phyloP scores from a whole-genome alignment of 2,888 invertebrate genomes.

The Agonopterix arenella region DNA sequence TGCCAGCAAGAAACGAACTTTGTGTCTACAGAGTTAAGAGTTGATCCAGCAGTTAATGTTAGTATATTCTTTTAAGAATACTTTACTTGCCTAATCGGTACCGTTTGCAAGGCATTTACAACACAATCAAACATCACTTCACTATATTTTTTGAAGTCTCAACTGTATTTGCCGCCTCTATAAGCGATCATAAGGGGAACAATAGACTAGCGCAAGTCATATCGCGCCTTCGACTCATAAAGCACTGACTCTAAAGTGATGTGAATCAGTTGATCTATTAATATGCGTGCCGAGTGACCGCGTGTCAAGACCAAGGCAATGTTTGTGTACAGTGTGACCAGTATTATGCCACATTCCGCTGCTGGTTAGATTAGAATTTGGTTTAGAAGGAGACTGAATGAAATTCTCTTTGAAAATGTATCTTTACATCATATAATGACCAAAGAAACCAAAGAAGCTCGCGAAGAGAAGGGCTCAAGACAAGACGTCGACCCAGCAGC shows the following conservation, averaged over 20 bases:
- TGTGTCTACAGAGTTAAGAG: too few relatives aligned
- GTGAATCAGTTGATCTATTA: constrained; percentile 71
- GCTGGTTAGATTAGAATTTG: too few relatives aligned
- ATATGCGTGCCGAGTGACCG: constrained; percentile 72
- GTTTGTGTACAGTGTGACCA: constrained; percentile 10
- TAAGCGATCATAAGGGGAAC: constrained; percentile 18
- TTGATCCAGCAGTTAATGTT: too few relatives aligned
- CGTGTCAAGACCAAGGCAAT: constrained; percentile 68
- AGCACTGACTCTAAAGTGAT: constrained; percentile 53
- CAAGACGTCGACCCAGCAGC: too few relatives aligned
- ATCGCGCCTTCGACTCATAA: constrained; percentile 58
- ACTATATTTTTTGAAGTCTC: not conserved
- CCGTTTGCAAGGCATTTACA: constrained; percentile 41
- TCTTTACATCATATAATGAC: too few relatives aligned
- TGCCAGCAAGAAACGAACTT: too few relatives aligned
- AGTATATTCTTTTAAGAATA: not conserved
- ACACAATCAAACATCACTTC: constrained; percentile 26
- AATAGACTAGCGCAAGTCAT: constrained; percentile 43
- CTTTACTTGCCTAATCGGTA: constrained; percentile 37
- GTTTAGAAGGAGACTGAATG: too few relatives aligned
- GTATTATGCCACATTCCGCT: not conserved
- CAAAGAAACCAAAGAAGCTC: too few relatives aligned
- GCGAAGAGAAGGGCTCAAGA: too few relatives aligned
- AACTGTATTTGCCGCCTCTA: not conserved
- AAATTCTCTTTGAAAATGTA: too few relatives aligned